Percentiles rank a stretch among this genome's conserved stretches.
Evolutionary conservation across 2,888 invertebrate species (phyloP).

Genomic region (Pilophorus perplexus): DNA sequence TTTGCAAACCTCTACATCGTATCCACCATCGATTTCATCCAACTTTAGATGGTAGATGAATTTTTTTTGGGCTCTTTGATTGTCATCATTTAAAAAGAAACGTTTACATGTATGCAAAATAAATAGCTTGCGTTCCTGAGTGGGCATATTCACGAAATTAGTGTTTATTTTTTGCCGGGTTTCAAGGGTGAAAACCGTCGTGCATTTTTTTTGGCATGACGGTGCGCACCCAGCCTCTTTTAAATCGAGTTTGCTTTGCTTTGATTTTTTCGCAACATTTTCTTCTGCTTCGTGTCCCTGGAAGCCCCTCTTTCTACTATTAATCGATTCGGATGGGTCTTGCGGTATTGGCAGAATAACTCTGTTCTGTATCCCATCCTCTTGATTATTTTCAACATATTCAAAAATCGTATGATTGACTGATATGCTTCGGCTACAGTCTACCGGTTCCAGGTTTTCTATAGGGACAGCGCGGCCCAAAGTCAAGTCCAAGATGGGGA

Average conservation of each 20-base stretch:
- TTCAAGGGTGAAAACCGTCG: not conserved
- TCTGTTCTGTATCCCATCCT: too few species aligned
- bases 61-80: not conserved
- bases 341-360: too few species aligned
- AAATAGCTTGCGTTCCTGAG: not conserved
- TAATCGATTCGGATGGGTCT: too few species aligned
- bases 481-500: too few species aligned
- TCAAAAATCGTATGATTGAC: too few species aligned
- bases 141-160: not conserved
- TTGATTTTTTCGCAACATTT: slow-evolving; percentile 1
- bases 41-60: slow-evolving; percentile 6
- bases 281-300: not conserved
- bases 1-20: slow-evolving; percentile 43
- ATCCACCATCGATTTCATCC: not conserved
- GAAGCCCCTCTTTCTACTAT: too few species aligned
- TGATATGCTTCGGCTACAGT: too few species aligned
- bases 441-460: too few species aligned
- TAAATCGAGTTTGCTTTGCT: too few species aligned
- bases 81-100: not conserved
- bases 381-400: too few species aligned
- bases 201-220: not conserved
- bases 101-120: slow-evolving; percentile 1
- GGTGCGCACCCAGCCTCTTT: not conserved
- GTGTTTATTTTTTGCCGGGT: not conserved
- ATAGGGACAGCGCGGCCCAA: too few species aligned